Conservation (phyloP, 2,113 vertebrate genomes). For the Okapia johnstoni region DNA sequence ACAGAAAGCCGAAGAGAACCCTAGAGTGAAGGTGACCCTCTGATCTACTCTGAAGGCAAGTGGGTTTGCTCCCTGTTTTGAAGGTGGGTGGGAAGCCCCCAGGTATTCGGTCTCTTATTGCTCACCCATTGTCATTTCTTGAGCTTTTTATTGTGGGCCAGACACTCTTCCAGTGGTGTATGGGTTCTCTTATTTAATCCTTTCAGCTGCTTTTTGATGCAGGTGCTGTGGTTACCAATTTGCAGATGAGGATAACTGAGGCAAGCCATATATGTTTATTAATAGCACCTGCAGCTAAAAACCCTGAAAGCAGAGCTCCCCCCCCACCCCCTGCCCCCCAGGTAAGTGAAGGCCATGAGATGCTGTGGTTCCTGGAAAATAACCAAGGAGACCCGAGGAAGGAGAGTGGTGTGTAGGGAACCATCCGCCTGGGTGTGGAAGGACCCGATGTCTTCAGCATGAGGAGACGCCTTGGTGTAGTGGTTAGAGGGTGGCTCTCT, state of each 20-base stretch:
- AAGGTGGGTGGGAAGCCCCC: background rate
- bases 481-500: background rate
- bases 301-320: background rate
- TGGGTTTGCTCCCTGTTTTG: background rate
- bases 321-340: background rate
- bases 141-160: background rate
- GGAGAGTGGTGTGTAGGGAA: background rate
- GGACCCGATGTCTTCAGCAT: background rate
- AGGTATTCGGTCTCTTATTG: background rate
- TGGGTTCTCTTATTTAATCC: background rate
- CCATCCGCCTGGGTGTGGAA: background rate
- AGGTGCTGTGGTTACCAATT: background rate
- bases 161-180: background rate
- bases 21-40: background rate
- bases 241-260: conserved; percentile 11
- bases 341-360: background rate
- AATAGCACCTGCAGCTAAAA: background rate
- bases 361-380: background rate
- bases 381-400: background rate
- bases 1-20: background rate
- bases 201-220: background rate
- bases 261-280: background rate
- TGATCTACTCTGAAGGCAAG: background rate
- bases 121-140: background rate
- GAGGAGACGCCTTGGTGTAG: background rate